Conservation (phyloP, 2,888 invertebrate species). For the Stegana nigrithorax region DNA sequence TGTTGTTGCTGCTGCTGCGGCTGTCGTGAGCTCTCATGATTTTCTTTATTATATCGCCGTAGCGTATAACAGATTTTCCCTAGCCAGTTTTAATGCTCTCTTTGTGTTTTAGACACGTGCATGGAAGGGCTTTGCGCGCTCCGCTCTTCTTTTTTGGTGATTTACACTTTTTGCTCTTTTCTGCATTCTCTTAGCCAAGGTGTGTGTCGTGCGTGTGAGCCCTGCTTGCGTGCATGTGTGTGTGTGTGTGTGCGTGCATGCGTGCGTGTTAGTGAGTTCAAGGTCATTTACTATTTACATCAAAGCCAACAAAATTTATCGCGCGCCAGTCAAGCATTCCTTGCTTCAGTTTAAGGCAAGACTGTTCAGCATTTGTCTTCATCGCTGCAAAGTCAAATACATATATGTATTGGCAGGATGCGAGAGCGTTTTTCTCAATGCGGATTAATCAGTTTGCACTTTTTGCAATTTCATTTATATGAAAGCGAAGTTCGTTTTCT, state of each 20-base stretch:
- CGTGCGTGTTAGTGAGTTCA: conserved; percentile 60
- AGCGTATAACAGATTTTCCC: conserved; percentile 25
- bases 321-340: conserved; percentile 1
- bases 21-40: conserved; percentile 40
- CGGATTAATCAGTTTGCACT: no score
- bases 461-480: no score
- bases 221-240: neutral
- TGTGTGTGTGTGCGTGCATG: conserved; percentile 3
- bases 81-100: no score
- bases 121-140: conserved; percentile 45
- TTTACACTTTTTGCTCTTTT: conserved; percentile 27
- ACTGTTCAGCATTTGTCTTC: no score
- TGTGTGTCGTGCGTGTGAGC: neutral
- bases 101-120: conserved; percentile 31
- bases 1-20: neutral
- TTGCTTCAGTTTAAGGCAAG: no score
- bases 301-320: conserved; percentile 45
- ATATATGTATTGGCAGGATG: no score
- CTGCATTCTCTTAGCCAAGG: neutral
- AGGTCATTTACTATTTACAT: conserved; percentile 66
- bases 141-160: conserved; percentile 21
- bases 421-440: no score
- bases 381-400: no score
- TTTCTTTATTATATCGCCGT: no score
- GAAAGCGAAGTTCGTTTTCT: no score